These are phyloP conservation scores for Emydoidea blandingii DNA, from an alignment of 2,797 vertebrate genomes.

Conservation along the genomic window DNA sequence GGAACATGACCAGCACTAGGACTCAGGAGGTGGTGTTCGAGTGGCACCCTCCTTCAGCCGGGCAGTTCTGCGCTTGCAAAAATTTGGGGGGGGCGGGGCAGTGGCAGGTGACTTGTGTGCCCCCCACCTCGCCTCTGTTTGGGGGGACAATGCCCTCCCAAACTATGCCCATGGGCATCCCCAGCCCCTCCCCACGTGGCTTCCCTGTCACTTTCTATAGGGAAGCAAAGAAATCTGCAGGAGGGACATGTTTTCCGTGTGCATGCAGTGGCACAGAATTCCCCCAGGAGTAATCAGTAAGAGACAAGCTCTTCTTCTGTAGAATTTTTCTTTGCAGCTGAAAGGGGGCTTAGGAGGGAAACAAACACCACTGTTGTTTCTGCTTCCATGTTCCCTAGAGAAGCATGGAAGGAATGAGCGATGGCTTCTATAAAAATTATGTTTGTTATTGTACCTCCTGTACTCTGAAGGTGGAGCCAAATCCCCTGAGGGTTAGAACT, in stretches of 20 bases:
- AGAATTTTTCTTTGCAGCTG: background rate
- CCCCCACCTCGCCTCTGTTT: too few species aligned
- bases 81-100: accelerated
- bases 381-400: background rate
- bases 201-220: too few species aligned
- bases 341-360: accelerated
- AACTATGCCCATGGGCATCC: too few species aligned
- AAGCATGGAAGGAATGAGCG: background rate
- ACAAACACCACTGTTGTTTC: background rate
- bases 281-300: background rate
- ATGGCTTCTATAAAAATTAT: background rate
- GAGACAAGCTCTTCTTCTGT: background rate
- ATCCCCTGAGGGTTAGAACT: accelerated
- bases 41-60: too few species aligned
- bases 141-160: too few species aligned
- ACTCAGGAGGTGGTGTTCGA: too few species aligned
- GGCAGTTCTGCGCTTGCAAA: background rate
- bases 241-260: too few species aligned
- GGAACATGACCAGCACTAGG: too few species aligned
- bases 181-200: too few species aligned
- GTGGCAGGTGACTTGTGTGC: too few species aligned
- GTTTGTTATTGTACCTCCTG: background rate
- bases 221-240: too few species aligned
- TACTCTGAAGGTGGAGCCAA: conserved; percentile 65
- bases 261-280: too few species aligned